Evolutionary conservation across 1,140 invertebrate species (phyloP), one percentile per base, ranked within the genome.

Genomic region (Oryzaephilus surinamensis): DNA sequence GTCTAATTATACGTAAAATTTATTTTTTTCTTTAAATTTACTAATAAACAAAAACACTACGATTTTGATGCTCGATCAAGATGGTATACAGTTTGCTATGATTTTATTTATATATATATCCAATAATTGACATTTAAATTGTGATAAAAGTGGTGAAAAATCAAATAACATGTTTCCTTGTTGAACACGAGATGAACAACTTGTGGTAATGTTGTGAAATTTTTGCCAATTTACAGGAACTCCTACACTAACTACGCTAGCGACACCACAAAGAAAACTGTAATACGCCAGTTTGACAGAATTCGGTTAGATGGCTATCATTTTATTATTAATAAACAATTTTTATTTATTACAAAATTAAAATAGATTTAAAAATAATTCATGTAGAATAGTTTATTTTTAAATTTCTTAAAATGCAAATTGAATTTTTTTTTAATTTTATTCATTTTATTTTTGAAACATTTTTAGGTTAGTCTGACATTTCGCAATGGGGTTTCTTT

Each of bases 91-190:
- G 54, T 61, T 60, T 48, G 41, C 55, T 55, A 52, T 49, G 44
- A 34, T 51, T 37, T 52, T 51, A 55, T 55, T 55, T 29, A 32
- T 52, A 54, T 50, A 49, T 54, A 50, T 52, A 47, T 48, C 46
- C 36, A 36, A 43, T 52, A 54, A 52, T 57, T 55, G 57, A 55
- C 60, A 62, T 61, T 57, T 49, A 60, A 50, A 51, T 53, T 57
- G 41, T 51, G 41, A 48, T 46, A 49, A 52, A 52, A 52, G 46
- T 41, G 32, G 50, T 34, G 44, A 32, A 54, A 50, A 61, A 56
- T 58, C 52, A 57, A 61, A 60, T 56, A 59, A 59, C 60, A 61
- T 61, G 52, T 54, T 59, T 56, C 44, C 32, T n/a, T n/a, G n/a
- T n/a, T n/a, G n/a, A n/a, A n/a, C n/a, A n/a, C n/a, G n/a, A 36